These are phyloP conservation scores for Autographa pulchrina DNA, from an alignment of 2,888 invertebrate species.

Conservation along the genomic window DNA sequence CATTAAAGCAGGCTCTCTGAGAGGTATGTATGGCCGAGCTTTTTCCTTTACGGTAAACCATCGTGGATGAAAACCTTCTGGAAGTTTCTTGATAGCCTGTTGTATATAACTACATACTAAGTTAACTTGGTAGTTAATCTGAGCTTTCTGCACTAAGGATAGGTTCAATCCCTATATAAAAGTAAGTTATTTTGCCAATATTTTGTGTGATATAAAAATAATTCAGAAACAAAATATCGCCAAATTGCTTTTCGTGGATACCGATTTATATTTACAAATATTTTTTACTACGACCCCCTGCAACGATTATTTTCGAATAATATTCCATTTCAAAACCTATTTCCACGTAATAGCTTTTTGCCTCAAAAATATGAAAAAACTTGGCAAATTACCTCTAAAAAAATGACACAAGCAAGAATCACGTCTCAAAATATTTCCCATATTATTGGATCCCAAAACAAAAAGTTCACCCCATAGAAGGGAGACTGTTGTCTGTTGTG, in stretches of 20 bases:
- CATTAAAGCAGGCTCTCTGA: constrained; percentile 46
- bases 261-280: not conserved
- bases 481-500: constrained; percentile 39
- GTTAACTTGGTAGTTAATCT: not conserved
- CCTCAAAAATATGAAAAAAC: no score
- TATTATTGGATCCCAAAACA: not conserved
- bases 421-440: not conserved
- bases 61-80: constrained; percentile 24
- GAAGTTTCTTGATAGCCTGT: constrained; percentile 22
- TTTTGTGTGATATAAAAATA: not conserved
- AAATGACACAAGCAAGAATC: not conserved
- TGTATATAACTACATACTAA: not conserved
- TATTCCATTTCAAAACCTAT: not conserved
- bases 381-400: no score
- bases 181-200: not conserved
- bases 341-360: not conserved
- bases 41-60: constrained; percentile 26
- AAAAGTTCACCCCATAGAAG: constrained; percentile 27
- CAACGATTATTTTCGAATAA: not conserved
- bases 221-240: not conserved
- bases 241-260: not conserved
- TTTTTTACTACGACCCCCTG: not conserved
- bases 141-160: not conserved
- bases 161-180: not conserved
- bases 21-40: constrained; percentile 40